Percentiles rank a stretch among this genome's conserved stretches.
Conservation (phyloP, 2,113 vertebrate genomes). For the Solea solea region DNA sequence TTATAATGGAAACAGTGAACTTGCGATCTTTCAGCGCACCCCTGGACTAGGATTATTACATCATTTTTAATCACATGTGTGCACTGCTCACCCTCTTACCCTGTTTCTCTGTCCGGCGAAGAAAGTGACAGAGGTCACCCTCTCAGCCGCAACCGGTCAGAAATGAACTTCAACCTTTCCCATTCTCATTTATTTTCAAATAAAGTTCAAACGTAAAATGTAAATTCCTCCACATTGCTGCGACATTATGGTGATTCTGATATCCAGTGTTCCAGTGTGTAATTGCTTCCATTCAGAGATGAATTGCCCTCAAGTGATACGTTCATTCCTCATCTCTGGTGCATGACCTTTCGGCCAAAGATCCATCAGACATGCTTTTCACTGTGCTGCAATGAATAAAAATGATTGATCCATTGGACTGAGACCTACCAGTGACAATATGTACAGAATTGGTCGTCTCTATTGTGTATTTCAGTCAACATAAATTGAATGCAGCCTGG, state of each 20-base stretch:
- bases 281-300: slow-evolving; percentile 1
- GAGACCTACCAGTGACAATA: neutral
- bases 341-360: slow-evolving; percentile 26
- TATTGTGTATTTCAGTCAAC: slow-evolving; percentile 1
- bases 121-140: neutral
- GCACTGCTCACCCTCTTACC: neutral
- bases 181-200: neutral
- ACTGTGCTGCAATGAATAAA: neutral
- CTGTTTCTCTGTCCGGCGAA: neutral
- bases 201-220: neutral
- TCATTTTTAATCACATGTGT: neutral
- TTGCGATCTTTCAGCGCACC: no score
- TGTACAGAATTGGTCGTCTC: neutral
- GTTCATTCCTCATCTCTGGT: slow-evolving; percentile 2
- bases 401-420: slow-evolving; percentile 3
- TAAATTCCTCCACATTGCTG: neutral
- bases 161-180: neutral
- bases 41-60: no score
- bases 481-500: neutral
- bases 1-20: no score
- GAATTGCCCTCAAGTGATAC: neutral
- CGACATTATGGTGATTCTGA: neutral
- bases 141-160: no score
- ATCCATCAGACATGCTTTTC: neutral
- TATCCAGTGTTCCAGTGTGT: no score